Evolutionary conservation across 2,888 invertebrate genomes (phyloP).

Genomic region (Molorchus minor): DNA sequence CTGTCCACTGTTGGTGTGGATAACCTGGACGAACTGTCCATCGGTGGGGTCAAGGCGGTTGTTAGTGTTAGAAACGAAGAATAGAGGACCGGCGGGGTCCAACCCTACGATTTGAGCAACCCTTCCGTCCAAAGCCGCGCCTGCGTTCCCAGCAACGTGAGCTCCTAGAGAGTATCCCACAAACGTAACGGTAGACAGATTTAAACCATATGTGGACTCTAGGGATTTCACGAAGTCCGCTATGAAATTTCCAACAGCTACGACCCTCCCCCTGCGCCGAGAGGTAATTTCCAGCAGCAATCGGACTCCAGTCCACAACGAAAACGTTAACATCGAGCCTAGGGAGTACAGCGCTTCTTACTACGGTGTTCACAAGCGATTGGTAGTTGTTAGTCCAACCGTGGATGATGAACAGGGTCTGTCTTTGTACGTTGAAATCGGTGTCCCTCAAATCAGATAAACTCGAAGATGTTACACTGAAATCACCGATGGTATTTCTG

Average conservation of each 20-base stretch:
- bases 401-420: conserved; percentile 51
- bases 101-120: conserved; percentile 51
- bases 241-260: conserved; percentile 43
- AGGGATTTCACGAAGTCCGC: conserved; percentile 40
- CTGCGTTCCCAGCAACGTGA: conserved; percentile 52
- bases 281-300: conserved; percentile 38
- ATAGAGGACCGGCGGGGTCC: conserved; percentile 54
- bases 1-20: conserved; percentile 51
- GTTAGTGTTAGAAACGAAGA: conserved; percentile 43
- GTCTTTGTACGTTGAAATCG: conserved; percentile 39
- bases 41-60: conserved; percentile 54
- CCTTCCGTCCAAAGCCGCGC: conserved; percentile 41
- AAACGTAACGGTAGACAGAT: conserved; percentile 22
- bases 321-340: conserved; percentile 53
- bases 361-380: conserved; percentile 43
- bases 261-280: conserved; percentile 42
- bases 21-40: conserved; percentile 54
- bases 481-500: not conserved
- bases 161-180: conserved; percentile 50
- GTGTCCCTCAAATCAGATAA: conserved; percentile 24
- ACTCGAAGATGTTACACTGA: not conserved
- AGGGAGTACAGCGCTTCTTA: conserved; percentile 44
- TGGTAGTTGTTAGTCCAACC: conserved; percentile 50
- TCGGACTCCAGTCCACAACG: conserved; percentile 54
- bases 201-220: conserved; percentile 19